A percentile compares a stretch with the other conserved stretches of the same genome.
phyloP scores from a whole-genome alignment of 1,140 invertebrate species.

The Bombus picipes region DNA sequence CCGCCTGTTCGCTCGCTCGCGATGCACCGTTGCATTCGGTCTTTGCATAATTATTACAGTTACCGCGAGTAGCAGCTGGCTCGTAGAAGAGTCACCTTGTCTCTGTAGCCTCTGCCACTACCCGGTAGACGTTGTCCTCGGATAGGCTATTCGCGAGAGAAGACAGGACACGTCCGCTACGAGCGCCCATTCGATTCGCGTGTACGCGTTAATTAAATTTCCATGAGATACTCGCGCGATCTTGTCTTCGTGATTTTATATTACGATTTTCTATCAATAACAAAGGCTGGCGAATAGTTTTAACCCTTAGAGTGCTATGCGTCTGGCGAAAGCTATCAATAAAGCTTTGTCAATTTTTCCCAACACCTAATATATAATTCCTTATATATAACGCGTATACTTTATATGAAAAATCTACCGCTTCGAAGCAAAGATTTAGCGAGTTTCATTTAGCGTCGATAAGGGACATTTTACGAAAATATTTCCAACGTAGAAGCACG shows the following conservation, averaged over 20 bases:
- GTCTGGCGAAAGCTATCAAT: no score
- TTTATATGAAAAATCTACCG: no score
- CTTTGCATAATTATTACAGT: constrained; percentile 82
- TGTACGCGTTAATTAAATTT: constrained; percentile 77
- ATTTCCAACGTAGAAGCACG: no score
- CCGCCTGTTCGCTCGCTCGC: constrained; percentile 44
- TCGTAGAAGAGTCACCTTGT: constrained; percentile 58
- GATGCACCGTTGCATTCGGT: constrained; percentile 77
- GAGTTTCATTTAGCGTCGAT: no score
- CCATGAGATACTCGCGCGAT: constrained; percentile 50
- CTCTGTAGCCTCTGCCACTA: constrained; percentile 22
- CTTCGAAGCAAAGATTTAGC: no score
- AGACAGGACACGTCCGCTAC: background rate
- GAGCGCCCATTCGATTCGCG: background rate
- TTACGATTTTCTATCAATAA: no score
- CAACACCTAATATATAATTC: no score
- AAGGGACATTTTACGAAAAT: no score
- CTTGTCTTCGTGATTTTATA: constrained; percentile 18
- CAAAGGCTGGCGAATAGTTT: background rate
- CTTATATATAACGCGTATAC: no score
- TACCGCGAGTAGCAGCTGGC: constrained; percentile 74
- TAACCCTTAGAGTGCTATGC: no score
- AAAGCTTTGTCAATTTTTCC: no score
- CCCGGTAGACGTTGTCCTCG: constrained; percentile 22
- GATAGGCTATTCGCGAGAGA: background rate